Evolutionary conservation across 2,797 vertebrate species (phyloP).

Genomic region (Megaceryle alcyon): DNA sequence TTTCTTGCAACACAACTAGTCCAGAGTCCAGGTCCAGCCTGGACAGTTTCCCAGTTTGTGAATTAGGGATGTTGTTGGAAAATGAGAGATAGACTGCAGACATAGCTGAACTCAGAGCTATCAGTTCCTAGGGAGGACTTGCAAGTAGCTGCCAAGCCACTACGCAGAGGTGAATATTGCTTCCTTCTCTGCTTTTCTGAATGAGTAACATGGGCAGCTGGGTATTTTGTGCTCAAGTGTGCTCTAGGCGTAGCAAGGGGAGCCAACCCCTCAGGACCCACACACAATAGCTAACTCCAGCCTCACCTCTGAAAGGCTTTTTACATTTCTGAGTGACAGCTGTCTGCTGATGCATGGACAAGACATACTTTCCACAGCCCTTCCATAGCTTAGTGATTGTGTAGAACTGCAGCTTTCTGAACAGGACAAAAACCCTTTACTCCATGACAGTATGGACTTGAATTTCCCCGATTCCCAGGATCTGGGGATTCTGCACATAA

Average conservation of each 20-base stretch:
- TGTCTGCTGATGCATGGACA: background rate
- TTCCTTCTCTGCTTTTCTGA: background rate
- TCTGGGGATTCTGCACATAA: background rate
- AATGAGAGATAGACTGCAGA: background rate
- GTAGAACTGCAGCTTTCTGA: background rate
- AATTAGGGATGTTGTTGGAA: background rate
- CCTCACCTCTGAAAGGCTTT: background rate
- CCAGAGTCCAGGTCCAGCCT: background rate
- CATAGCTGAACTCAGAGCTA: background rate
- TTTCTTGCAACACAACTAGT: background rate
- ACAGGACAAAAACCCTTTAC: background rate
- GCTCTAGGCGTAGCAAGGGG: background rate
- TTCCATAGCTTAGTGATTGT: background rate
- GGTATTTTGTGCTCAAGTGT: rapidly evolving
- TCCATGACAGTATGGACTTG: background rate
- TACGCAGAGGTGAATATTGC: rapidly evolving
- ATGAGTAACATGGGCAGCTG: background rate
- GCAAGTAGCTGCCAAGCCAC: background rate
- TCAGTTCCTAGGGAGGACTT: background rate
- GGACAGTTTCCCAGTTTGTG: background rate
- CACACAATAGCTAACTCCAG: background rate
- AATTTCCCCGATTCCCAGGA: background rate
- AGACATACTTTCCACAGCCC: rapidly evolving
- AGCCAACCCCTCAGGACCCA: background rate
- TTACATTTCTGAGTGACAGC: background rate